Percentiles rank a stretch among this genome's conserved stretches.
Conservation (phyloP, 2,888 invertebrate genomes). For the Molanna angustata region DNA sequence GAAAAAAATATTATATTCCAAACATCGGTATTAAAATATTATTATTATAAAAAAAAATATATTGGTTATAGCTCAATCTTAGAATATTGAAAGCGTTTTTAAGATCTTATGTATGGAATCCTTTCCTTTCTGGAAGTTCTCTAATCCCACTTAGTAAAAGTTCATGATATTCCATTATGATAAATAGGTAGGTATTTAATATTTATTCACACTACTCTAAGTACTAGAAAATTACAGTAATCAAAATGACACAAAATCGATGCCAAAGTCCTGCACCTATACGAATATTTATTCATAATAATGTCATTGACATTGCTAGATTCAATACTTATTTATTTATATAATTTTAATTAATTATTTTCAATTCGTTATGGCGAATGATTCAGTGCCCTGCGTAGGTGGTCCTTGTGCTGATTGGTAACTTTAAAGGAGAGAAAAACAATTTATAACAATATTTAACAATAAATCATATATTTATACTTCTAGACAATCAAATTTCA, state of each 20-base stretch:
- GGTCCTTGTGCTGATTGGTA: too few relatives aligned
- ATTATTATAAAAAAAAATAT: too few relatives aligned
- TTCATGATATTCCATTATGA: constrained; percentile 30
- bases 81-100: not conserved
- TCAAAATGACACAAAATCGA: constrained; percentile 28
- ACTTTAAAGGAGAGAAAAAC: too few relatives aligned
- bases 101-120: not conserved
- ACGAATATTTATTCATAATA: not conserved
- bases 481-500: too few relatives aligned
- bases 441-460: too few relatives aligned
- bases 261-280: constrained; percentile 32
- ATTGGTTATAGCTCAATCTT: too few relatives aligned
- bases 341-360: too few relatives aligned
- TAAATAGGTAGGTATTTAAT: constrained; percentile 32
- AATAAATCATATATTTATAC: too few relatives aligned
- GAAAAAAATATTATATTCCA: not conserved
- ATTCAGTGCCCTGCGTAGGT: too few relatives aligned
- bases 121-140: constrained; percentile 12
- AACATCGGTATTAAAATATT: not conserved
- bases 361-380: too few relatives aligned
- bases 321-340: too few relatives aligned
- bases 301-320: constrained; percentile 3
- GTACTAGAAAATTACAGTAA: constrained; percentile 28
- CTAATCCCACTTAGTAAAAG: constrained; percentile 28
- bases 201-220: constrained; percentile 31